These are phyloP conservation scores for Halictus rubicundus DNA, from an alignment of 1,140 invertebrate species.

Conservation along the genomic window DNA sequence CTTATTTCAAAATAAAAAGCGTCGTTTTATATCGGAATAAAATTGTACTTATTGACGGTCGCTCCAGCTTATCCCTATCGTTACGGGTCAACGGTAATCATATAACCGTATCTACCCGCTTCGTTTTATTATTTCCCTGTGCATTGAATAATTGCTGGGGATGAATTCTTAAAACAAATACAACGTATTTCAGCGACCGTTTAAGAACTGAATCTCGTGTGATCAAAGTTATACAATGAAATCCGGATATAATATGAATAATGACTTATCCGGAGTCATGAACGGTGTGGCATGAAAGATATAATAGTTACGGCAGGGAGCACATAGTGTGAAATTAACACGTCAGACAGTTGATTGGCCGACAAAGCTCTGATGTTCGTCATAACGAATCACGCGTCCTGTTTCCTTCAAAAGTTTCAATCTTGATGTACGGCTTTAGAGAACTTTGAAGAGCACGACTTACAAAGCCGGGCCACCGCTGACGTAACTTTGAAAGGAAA, in stretches of 20 bases:
- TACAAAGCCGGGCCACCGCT: not conserved
- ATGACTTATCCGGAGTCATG: not conserved
- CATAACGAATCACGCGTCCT: slow-evolving; percentile 34
- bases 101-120: too few relatives aligned
- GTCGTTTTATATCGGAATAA: too few relatives aligned
- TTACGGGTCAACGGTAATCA: too few relatives aligned
- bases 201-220: too few relatives aligned
- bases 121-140: too few relatives aligned
- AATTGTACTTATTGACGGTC: too few relatives aligned
- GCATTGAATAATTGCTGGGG: too few relatives aligned
- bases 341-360: slow-evolving; percentile 19
- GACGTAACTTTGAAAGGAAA: not conserved
- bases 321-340: slow-evolving; percentile 43
- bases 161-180: too few relatives aligned
- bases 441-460: slow-evolving; percentile 20
- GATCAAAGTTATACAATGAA: too few relatives aligned
- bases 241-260: not conserved
- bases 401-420: slow-evolving; percentile 22
- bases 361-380: slow-evolving; percentile 25
- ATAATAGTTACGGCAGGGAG: not conserved
- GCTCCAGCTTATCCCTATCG: too few relatives aligned
- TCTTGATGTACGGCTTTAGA: slow-evolving; percentile 13
- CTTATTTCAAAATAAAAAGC: too few relatives aligned
- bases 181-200: too few relatives aligned
- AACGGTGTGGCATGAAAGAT: not conserved